Evolutionary conservation across 35 echinoderm and acorn worm species (phyloP).

Genomic region (Antedon bifida): DNA sequence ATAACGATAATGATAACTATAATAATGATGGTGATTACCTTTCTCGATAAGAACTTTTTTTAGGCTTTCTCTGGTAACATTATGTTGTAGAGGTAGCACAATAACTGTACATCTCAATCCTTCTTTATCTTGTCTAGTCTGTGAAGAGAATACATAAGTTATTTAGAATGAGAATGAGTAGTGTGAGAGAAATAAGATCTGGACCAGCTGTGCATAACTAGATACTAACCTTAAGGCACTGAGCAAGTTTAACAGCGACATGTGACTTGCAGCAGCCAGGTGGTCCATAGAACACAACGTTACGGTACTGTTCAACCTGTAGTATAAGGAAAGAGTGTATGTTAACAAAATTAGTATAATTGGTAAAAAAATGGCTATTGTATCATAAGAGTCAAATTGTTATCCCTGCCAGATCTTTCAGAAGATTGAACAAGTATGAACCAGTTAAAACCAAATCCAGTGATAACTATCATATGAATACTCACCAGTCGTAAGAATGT

Average conservation of each 20-base stretch:
- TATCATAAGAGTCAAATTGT: no score
- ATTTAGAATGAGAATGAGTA: neutral
- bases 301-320: slow-evolving; percentile 96
- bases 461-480: neutral
- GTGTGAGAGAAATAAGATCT: no score
- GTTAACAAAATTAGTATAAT: no score
- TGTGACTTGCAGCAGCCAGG: slow-evolving; percentile 64
- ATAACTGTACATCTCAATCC: neutral
- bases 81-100: neutral
- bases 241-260: slow-evolving; percentile 54
- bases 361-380: no score
- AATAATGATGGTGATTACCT: neutral
- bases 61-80: neutral
- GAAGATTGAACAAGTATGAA: no score
- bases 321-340: slow-evolving; percentile 9
- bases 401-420: no score
- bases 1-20: no score
- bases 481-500: slow-evolving; percentile 1
- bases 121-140: neutral
- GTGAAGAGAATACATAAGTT: neutral
- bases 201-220: no score
- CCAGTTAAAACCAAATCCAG: no score
- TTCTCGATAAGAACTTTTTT: neutral
- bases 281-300: slow-evolving; percentile 96
- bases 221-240: slow-evolving; percentile 59